Base-by-base conservation (phyloP, 2,113 vertebrate genomes). In the Cyanoderma ruficeps region DNA sequence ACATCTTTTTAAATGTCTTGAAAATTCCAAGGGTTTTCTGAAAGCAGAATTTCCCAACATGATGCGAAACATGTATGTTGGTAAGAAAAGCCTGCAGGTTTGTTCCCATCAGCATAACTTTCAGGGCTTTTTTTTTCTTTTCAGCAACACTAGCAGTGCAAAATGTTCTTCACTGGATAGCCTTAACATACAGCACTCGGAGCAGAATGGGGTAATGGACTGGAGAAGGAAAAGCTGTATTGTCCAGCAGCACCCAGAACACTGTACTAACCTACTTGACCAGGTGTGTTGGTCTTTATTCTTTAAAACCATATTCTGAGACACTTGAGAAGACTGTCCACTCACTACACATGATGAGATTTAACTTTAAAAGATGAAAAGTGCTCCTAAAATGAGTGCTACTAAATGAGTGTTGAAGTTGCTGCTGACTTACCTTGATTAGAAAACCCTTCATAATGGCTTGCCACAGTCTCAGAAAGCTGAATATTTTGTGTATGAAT, bases 141-240 rank as follows among this genome's bases (percentile, higher is more conserved):
- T 93, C 61, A 92, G 50, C 65, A 98, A 97, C 96, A 94, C 92
- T 83, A n/a, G 92, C 75, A 97, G 97, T 97, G 96, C 97, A 24
- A 98, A 98, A 97, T 98, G 97, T 83, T 97, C 98, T 78, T 97
- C 97, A 50, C 87, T 97, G 92, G 98, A 99, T 53, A 92, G 97
- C 59, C 97, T 98, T 90, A 94, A 97, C 59, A 50, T 97, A 64
- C 97, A 96, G 52, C 98, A 97, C 59, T 92, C 97, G 5, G 98
- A 99, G 65, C 98, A 98, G 87, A 99, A 98, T 35, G 98, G 98
- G 69, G 82, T 98, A 1, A 52, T 97, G 88, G 98, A 99, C 71
- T 99, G 99, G 98, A 98, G 98, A 95, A 98, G 97, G 90, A 98
- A 98, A 81, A 94, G 93, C 97, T 98, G 97, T 42, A 8, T 94